Conservation (phyloP, 1,140 invertebrate genomes). For the Tetragonula clypearis region DNA sequence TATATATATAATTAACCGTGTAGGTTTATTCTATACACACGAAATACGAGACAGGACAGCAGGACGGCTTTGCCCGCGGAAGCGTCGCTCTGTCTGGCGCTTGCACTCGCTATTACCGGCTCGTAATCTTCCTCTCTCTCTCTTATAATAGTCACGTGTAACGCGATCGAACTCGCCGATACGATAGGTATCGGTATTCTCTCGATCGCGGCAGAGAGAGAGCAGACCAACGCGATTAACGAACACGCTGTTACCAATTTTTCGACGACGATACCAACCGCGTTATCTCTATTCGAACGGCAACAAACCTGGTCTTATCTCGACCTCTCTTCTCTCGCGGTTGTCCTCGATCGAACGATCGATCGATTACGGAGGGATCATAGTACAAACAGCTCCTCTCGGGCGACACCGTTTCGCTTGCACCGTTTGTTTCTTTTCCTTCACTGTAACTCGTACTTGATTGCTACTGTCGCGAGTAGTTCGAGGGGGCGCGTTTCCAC, state of each 20-base stretch:
- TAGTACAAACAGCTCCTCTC: background rate
- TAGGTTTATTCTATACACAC: constrained; percentile 6
- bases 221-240: background rate
- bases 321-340: background rate
- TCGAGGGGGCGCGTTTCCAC: background rate
- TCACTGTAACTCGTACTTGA: background rate
- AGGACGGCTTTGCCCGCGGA: constrained; percentile 49
- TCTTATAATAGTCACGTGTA: constrained; percentile 63
- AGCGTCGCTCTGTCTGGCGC: constrained; percentile 63
- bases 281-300: constrained; percentile 20
- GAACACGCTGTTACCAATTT: background rate
- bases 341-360: background rate
- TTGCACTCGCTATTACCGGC: constrained; percentile 32
- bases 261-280: background rate
- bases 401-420: too few species aligned
- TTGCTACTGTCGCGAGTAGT: background rate
- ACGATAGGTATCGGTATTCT: background rate
- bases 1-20: background rate
- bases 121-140: constrained; percentile 31
- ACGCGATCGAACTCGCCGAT: background rate
- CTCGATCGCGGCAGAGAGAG: background rate
- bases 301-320: constrained; percentile 17
- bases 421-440: background rate
- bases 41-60: constrained; percentile 33
- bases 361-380: background rate